Evolutionary conservation across 2,888 invertebrate genomes (phyloP).

Genomic region (Chironomus riparius): DNA sequence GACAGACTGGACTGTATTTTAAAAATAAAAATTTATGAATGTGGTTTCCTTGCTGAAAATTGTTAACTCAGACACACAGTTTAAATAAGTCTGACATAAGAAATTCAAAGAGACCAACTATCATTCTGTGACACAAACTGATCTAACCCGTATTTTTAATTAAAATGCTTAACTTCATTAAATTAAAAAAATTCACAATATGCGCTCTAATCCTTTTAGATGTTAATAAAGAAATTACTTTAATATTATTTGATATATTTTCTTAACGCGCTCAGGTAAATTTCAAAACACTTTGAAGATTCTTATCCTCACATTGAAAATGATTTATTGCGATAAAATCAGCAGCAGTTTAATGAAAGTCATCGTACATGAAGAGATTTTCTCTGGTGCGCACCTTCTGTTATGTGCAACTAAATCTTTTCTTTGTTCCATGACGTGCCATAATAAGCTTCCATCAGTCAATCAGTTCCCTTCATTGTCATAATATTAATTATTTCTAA

Average conservation of each 20-base stretch:
- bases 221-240: neutral
- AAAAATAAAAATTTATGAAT: no score
- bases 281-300: neutral
- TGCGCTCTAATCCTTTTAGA: no score
- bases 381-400: neutral
- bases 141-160: no score
- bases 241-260: neutral
- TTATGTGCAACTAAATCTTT: neutral
- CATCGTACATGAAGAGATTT: slow-evolving; percentile 9
- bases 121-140: no score
- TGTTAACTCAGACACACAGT: no score
- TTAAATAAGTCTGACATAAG: no score
- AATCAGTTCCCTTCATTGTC: neutral
- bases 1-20: neutral
- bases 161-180: no score
- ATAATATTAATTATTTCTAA: neutral
- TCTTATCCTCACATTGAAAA: neutral
- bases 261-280: slow-evolving; percentile 10
- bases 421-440: neutral
- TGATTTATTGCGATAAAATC: slow-evolving; percentile 26
- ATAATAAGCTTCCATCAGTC: neutral
- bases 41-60: no score
- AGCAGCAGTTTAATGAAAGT: slow-evolving; percentile 13
- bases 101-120: no score
- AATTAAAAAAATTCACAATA: no score